Evolutionary conservation across 1,140 invertebrate genomes (phyloP).

Genomic region (Gonioctena quinquepunctata): DNA sequence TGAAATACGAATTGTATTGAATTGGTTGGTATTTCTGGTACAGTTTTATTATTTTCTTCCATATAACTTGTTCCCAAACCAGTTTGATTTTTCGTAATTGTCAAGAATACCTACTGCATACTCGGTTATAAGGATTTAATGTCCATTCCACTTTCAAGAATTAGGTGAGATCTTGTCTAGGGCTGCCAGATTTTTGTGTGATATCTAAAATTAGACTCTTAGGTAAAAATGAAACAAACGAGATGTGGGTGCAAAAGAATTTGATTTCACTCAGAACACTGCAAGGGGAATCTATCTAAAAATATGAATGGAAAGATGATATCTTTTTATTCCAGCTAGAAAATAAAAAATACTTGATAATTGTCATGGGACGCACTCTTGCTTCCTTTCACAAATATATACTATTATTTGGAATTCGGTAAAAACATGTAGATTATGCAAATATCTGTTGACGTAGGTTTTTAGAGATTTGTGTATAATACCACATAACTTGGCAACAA

Average conservation of each 20-base stretch:
- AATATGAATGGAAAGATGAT: too few relatives aligned
- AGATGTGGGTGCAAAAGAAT: conserved; percentile 15
- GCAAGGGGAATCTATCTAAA: too few relatives aligned
- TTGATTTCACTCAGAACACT: too few relatives aligned
- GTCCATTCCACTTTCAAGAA: neutral
- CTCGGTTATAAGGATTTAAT: neutral
- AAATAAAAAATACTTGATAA: too few relatives aligned
- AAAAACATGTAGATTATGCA: too few relatives aligned
- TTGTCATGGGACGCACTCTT: too few relatives aligned
- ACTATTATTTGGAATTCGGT: too few relatives aligned
- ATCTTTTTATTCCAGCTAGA: too few relatives aligned
- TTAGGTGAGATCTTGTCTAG: neutral
- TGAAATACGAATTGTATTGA: neutral
- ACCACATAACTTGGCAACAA: too few relatives aligned
- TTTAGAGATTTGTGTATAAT: too few relatives aligned
- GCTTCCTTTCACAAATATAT: too few relatives aligned
- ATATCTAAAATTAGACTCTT: neutral
- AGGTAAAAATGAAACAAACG: neutral
- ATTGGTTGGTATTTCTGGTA: neutral
- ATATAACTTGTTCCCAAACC: neutral
- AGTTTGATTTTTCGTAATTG: neutral
- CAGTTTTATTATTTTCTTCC: neutral
- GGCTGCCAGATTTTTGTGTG: neutral
- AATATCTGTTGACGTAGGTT: too few relatives aligned
- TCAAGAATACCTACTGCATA: neutral